Base-by-base conservation (phyloP, 2,888 invertebrate genomes). In the Cancer borealis region DNA sequence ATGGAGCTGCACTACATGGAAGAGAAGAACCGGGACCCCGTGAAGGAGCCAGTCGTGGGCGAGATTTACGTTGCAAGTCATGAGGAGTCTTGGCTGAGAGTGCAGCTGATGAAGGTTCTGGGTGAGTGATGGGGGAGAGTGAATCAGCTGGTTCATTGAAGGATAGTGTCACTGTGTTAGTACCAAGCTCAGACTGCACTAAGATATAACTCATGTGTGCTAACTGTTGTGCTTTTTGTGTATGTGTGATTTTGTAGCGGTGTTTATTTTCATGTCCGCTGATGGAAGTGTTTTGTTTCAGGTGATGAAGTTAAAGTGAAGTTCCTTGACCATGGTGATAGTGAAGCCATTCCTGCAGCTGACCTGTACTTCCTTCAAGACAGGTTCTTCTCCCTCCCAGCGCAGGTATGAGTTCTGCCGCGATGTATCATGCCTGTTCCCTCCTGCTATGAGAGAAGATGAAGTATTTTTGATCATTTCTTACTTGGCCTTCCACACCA, bases 261-360 rank as follows among this genome's bases (percentile, higher is more conserved):
- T 39, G 39, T 39, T 2, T 39, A 2, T 39, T 39, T 39, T 39
- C 39, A 39, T 39, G n/a, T 26, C 5, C 3, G 26, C 26, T 73
- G 1, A 60, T 60, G 21, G 14, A 60, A 60, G 73, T 73, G n/a
- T 73, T 73, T 73, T 21, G 14, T 17, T 60, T 8, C 91, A 94
- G 95, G 79, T 45, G 96, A 97, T 0, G 96, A 97, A 49, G 97
- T 97, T 1, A 96, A 97, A 14, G 98, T 98, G 92, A 98, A 98
- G 96, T 97, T 98, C 95, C 98, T 98, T 14, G 98, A 98, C 96
- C 97, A 97, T 96, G 98, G 98, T 0, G 98, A 98, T 96, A 97
- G 97, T 95, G 97, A 97, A 90, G 96, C 96, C 26, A 97, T 98
- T 46, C 96, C 97, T 5, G 96, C 97, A 17, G 96, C 97, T 47